Conservation (phyloP, 35 echinoderm and acorn worm genomes). For the Diadema setosum region DNA sequence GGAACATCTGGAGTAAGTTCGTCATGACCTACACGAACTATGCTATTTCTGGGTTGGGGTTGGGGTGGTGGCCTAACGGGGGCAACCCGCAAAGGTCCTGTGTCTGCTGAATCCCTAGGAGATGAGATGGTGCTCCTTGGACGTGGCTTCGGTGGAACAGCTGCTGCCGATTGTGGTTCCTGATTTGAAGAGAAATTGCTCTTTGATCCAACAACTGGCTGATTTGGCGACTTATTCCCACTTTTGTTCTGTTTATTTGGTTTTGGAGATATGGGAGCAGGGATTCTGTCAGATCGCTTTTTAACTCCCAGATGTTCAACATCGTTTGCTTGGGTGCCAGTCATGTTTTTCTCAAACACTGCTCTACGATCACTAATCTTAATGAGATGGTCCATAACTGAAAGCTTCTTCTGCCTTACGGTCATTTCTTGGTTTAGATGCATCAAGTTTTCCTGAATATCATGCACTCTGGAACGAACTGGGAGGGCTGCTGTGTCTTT, state of each 20-base stretch:
- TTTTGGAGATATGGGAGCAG: background rate
- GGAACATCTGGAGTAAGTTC: background rate
- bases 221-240: background rate
- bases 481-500: background rate
- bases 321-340: too few species aligned
- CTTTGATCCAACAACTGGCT: too few species aligned
- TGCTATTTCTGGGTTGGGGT: background rate
- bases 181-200: background rate
- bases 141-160: background rate
- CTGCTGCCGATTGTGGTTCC: background rate
- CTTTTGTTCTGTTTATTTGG: background rate
- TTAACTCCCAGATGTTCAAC: background rate
- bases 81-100: too few species aligned
- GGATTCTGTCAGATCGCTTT: background rate
- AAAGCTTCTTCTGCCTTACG: background rate
- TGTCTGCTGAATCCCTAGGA: too few species aligned
- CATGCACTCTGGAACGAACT: background rate
- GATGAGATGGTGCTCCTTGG: background rate
- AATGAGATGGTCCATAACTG: conserved; percentile 1
- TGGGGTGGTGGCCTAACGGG: too few species aligned
- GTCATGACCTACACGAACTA: background rate
- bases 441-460: background rate
- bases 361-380: conserved; percentile 41
- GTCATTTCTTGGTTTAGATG: background rate
- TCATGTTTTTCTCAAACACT: conserved; percentile 34